phyloP scores from a whole-genome alignment of 2,797 vertebrate genomes.

The Pteropus rufus region DNA sequence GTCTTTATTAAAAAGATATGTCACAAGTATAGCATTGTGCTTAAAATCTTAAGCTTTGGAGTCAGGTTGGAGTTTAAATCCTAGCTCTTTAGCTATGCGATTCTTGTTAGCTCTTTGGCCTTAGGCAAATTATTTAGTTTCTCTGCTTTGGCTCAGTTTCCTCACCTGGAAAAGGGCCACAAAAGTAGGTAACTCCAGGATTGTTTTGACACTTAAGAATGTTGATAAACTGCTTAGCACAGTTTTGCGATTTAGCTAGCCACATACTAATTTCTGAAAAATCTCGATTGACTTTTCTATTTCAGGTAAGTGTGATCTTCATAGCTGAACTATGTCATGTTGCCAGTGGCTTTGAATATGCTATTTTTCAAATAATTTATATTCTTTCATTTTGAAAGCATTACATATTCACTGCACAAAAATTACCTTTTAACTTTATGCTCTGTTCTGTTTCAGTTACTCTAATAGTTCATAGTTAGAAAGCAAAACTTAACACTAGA shows the following conservation, averaged over 20 bases:
- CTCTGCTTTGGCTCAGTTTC: background rate
- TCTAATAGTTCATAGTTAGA: background rate
- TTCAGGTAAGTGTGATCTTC: background rate
- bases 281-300: background rate
- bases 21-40: too few species aligned
- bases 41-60: background rate
- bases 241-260: background rate
- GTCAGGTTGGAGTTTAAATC: background rate
- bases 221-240: background rate
- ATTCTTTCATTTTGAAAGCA: constrained; percentile 32
- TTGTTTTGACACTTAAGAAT: background rate
- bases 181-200: background rate
- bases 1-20: background rate
- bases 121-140: background rate
- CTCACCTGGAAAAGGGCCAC: background rate
- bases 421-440: background rate
- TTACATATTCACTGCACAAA: background rate
- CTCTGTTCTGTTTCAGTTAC: background rate
- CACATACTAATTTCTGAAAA: background rate
- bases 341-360: background rate
- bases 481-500: background rate
- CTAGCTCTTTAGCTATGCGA: background rate
- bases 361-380: background rate
- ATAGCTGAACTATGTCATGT: background rate
- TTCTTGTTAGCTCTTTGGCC: background rate